Conservation (phyloP, 1,140 invertebrate species). For the Drosophila yakuba region DNA sequence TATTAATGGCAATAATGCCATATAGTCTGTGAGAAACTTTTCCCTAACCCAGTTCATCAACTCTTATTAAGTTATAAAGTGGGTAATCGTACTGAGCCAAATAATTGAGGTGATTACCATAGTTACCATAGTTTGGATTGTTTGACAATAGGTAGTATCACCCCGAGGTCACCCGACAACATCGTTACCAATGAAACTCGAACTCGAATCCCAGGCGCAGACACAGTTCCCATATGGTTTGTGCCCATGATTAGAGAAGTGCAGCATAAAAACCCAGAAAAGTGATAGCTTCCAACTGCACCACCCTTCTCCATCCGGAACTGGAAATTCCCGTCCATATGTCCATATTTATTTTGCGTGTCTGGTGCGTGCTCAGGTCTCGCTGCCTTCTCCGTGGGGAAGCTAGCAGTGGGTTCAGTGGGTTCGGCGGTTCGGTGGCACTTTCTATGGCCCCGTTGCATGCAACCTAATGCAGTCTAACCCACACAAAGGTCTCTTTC, state of each 20-base stretch:
- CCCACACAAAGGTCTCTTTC: constrained; percentile 52
- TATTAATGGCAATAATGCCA: background rate
- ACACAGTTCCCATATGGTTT: constrained; percentile 47
- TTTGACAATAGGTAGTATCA: constrained; percentile 16
- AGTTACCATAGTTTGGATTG: constrained; percentile 42
- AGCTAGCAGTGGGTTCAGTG: constrained; percentile 21
- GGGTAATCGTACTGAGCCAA: constrained; percentile 27
- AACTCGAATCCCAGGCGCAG: constrained; percentile 10
- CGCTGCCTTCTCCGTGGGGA: constrained; percentile 13
- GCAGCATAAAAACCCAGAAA: constrained; percentile 52
- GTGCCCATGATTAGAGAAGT: constrained; percentile 26
- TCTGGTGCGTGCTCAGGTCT: constrained; percentile 56
- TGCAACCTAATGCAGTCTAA: constrained; percentile 60
- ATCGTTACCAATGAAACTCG: constrained; percentile 4
- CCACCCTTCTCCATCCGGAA: constrained; percentile 8
- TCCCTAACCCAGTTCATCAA: constrained; percentile 47
- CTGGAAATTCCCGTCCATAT: constrained; percentile 7
- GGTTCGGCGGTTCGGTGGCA: constrained; percentile 49
- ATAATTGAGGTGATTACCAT: constrained; percentile 53
- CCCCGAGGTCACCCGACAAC: constrained; percentile 12
- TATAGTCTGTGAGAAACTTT: constrained; percentile 15
- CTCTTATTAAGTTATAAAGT: constrained; percentile 43
- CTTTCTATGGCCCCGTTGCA: constrained; percentile 81
- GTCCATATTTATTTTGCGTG: constrained; percentile 32
- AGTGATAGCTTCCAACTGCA: constrained; percentile 43